Conservation (phyloP, 2,113 vertebrate species). For the Oreamnos americanus region DNA sequence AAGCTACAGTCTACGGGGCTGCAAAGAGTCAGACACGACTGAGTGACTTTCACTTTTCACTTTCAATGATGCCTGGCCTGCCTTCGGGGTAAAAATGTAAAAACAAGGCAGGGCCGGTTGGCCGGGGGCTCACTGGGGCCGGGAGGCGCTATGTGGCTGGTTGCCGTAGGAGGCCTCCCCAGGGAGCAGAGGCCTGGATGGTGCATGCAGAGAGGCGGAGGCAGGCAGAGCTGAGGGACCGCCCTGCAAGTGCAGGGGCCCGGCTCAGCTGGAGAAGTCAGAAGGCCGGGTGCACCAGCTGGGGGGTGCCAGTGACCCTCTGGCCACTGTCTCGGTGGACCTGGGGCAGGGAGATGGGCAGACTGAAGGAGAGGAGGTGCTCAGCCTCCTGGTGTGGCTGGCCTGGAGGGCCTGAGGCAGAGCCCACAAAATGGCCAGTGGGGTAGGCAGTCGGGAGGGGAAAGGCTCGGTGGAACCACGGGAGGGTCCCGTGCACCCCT, state of each 20-base stretch:
- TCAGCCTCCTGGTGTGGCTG: not conserved
- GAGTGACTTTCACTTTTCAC: not conserved
- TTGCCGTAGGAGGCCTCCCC: not conserved
- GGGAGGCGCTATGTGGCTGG: not conserved
- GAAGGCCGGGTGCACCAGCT: no score
- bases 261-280: not conserved
- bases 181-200: not conserved
- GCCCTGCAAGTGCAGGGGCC: not conserved
- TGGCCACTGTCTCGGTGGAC: not conserved
- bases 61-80: not conserved
- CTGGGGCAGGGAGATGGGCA: not conserved
- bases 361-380: fast-evolving
- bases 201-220: not conserved
- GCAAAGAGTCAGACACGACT: not conserved
- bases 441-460: not conserved
- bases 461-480: not conserved
- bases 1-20: not conserved
- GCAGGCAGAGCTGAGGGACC: not conserved
- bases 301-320: not conserved
- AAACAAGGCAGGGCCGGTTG: fast-evolving
- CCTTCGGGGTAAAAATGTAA: not conserved
- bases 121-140: not conserved
- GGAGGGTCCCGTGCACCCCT: not conserved
- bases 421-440: fast-evolving
- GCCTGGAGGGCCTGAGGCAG: not conserved